Percentiles rank a stretch among this genome's conserved stretches.
Conservation (phyloP, 2,113 vertebrate species). For the Chlorodrepanis virens region DNA sequence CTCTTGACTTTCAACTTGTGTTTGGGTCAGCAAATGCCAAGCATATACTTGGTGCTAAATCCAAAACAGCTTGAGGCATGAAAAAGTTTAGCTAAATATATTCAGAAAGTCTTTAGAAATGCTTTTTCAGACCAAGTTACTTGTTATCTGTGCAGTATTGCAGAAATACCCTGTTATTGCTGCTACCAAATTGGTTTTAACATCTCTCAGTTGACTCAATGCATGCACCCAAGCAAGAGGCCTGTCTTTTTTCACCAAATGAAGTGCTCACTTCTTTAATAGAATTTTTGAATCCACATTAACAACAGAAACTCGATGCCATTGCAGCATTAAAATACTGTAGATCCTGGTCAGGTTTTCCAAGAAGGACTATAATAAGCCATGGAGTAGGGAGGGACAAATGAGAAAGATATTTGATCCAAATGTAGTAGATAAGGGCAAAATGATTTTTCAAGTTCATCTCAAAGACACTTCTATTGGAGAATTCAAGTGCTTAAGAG, state of each 20-base stretch:
- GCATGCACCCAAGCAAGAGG: accelerated
- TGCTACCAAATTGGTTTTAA: background rate
- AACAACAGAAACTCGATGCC: background rate
- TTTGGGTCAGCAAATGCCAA: background rate
- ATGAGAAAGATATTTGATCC: background rate
- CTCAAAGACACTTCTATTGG: background rate
- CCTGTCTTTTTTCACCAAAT: background rate
- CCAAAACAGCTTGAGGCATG: background rate
- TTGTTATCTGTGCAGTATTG: background rate
- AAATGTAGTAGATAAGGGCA: background rate
- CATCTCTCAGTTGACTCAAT: background rate
- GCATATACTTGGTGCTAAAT: background rate
- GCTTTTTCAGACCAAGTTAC: background rate
- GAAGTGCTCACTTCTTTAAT: background rate
- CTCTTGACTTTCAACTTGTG: background rate
- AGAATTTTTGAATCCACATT: background rate
- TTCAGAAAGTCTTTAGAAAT: background rate
- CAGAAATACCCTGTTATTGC: background rate
- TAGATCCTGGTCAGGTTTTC: background rate
- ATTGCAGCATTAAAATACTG: background rate
- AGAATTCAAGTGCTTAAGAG: background rate
- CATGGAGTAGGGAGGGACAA: background rate
- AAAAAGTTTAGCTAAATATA: background rate
- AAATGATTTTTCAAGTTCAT: background rate
- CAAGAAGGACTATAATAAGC: background rate